These are phyloP conservation scores for Phylloscopus whistleri DNA, from an alignment of 2,113 vertebrate genomes.

Conservation along the genomic window DNA sequence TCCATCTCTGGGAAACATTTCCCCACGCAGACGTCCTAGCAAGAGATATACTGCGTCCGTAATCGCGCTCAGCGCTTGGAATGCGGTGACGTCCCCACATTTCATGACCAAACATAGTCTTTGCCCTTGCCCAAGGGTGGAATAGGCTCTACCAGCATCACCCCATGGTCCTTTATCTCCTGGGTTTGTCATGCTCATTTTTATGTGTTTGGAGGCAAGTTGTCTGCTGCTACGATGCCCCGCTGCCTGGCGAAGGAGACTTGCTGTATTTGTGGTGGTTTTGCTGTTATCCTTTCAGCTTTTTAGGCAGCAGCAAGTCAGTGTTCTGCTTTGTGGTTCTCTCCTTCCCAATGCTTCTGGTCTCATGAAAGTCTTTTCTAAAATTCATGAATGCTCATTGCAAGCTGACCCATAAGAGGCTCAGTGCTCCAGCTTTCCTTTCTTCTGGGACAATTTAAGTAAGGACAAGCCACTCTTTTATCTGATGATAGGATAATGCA, in stretches of 20 bases:
- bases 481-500: not conserved
- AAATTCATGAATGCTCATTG: not conserved
- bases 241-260: not conserved
- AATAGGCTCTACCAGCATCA: not conserved
- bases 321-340: not conserved
- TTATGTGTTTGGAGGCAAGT: not conserved
- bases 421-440: not conserved
- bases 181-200: not conserved
- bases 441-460: not conserved
- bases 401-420: not conserved
- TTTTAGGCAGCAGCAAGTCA: not conserved
- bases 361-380: not conserved
- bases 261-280: not conserved
- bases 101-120: conserved; percentile 37
- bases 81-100: not conserved
- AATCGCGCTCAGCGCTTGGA: not conserved
- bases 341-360: not conserved
- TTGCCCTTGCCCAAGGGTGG: not conserved
- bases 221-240: not conserved
- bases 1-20: not conserved
- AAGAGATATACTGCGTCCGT: not conserved
- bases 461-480: not conserved
- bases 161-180: not conserved
- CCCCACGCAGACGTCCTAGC: not conserved
- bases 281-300: not conserved